Evolutionary conservation across 1,140 invertebrate genomes (phyloP).

Genomic region (Macrocentrus cingulum): DNA sequence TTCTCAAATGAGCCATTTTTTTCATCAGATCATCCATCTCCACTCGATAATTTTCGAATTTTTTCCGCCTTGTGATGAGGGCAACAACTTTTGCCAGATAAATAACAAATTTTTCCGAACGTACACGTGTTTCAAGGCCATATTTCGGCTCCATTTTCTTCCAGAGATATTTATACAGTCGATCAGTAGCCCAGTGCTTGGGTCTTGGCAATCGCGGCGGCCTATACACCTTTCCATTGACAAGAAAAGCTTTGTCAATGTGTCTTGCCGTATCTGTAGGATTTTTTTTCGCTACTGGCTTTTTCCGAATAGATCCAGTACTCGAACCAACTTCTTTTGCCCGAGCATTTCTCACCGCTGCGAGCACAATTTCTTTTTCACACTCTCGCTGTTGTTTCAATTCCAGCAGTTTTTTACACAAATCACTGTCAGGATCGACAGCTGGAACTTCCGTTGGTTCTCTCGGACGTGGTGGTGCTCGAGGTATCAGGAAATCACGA

Average conservation of each 20-base stretch:
- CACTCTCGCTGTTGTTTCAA: background rate
- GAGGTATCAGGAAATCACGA: background rate
- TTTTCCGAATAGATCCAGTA: background rate
- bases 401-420: background rate
- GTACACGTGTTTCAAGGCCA: slow-evolving; percentile 27
- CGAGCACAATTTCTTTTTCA: slow-evolving; percentile 2
- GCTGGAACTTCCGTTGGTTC: background rate
- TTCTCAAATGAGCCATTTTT: slow-evolving; percentile 39
- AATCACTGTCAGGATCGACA: background rate
- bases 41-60: slow-evolving; percentile 34
- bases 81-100: slow-evolving; percentile 26
- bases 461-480: background rate
- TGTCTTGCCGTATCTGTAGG: slow-evolving; percentile 13
- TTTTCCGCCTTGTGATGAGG: slow-evolving; percentile 29
- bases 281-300: background rate
- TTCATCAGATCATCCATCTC: slow-evolving; percentile 37
- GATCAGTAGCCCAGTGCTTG: slow-evolving; percentile 40
- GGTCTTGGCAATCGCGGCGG: slow-evolving; percentile 40
- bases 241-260: slow-evolving; percentile 38
- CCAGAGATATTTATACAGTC: slow-evolving; percentile 44
- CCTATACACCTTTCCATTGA: slow-evolving; percentile 43
- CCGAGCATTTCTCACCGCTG: background rate
- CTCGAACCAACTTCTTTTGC: background rate
- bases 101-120: slow-evolving; percentile 41
- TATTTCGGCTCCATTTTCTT: slow-evolving; percentile 41